Percentiles rank a stretch among this genome's conserved stretches.
These are phyloP conservation scores for Vandiemenella viatica DNA, from an alignment of 2,888 invertebrate species.

Conservation along the genomic window DNA sequence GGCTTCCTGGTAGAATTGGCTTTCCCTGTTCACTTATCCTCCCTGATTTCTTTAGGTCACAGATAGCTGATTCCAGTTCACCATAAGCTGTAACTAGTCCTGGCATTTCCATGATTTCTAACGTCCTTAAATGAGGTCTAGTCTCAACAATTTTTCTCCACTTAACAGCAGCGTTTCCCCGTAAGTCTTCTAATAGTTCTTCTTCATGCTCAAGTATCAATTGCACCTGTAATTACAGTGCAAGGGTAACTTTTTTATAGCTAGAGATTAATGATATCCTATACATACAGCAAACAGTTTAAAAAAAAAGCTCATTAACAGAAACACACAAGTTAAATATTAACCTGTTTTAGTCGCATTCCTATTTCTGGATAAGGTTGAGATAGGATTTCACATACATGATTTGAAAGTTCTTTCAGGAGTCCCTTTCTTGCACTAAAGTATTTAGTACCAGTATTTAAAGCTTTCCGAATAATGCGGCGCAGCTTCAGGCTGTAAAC, in stretches of 20 bases:
- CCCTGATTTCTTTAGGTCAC: no score
- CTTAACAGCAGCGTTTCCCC: slow-evolving; percentile 37
- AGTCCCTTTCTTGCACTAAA: slow-evolving; percentile 38
- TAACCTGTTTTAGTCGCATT: slow-evolving; percentile 40
- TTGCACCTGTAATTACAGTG: slow-evolving; percentile 31
- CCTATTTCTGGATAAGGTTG: slow-evolving; percentile 59
- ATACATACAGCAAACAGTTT: no score
- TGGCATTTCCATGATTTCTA: slow-evolving; percentile 47
- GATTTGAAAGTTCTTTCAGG: slow-evolving; percentile 44
- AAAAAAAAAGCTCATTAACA: no score
- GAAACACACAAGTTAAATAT: slow-evolving; percentile 1
- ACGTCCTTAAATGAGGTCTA: slow-evolving; percentile 41
- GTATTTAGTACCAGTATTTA: slow-evolving; percentile 39
- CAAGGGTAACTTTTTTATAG: not conserved
- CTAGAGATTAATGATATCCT: no score
- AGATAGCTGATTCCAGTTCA: slow-evolving; percentile 40
- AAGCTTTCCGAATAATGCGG: slow-evolving; percentile 44
- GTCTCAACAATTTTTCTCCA: slow-evolving; percentile 42
- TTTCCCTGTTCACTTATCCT: not conserved
- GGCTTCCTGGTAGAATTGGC: slow-evolving; percentile 39
- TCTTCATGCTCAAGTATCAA: slow-evolving; percentile 55
- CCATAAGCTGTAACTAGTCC: slow-evolving; percentile 56
- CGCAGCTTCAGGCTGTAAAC: slow-evolving; percentile 45
- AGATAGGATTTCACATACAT: slow-evolving; percentile 52
- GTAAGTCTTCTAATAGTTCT: slow-evolving; percentile 43